These are phyloP conservation scores for Scaptomyza parva DNA, from an alignment of 2,888 invertebrate species.

Conservation along the genomic window DNA sequence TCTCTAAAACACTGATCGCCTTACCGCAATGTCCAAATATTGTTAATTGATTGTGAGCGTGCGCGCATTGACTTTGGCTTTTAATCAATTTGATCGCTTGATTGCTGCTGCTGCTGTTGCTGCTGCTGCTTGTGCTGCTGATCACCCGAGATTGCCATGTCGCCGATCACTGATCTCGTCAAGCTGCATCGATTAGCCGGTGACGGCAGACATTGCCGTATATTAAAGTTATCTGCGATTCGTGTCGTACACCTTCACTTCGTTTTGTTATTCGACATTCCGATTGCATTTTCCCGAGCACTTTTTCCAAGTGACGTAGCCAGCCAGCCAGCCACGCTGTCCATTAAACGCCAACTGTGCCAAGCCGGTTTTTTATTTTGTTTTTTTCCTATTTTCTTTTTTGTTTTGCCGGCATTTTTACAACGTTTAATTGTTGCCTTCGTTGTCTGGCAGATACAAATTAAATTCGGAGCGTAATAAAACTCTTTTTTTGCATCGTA, in stretches of 20 bases:
- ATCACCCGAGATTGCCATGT: slow-evolving; percentile 25
- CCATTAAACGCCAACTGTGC: slow-evolving; percentile 27
- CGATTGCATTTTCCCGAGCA: slow-evolving; percentile 55
- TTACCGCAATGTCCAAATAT: slow-evolving; percentile 56
- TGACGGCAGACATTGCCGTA: slow-evolving; percentile 5
- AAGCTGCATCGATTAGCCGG: slow-evolving; percentile 62
- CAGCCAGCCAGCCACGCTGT: slow-evolving; percentile 31
- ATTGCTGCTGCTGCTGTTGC: slow-evolving; percentile 14
- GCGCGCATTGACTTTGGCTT: slow-evolving; percentile 73
- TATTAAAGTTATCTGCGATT: slow-evolving; percentile 14
- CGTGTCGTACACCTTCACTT: slow-evolving; percentile 70
- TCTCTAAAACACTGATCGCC: slow-evolving; percentile 32
- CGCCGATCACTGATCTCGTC: slow-evolving; percentile 64
- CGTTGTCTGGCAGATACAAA: slow-evolving; percentile 21
- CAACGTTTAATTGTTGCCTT: slow-evolving; percentile 47
- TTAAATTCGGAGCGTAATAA: slow-evolving; percentile 49
- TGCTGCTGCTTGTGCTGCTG: not conserved
- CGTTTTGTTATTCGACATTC: slow-evolving; percentile 56
- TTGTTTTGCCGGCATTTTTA: slow-evolving; percentile 69
- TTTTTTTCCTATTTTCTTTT: not conserved
- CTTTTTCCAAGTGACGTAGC: slow-evolving; percentile 46
- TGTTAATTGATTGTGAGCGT: slow-evolving; percentile 76
- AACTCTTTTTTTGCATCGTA: slow-evolving; percentile 43
- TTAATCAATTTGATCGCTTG: slow-evolving; percentile 67
- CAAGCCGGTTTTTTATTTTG: slow-evolving; percentile 64